Evolutionary conservation across 2,888 invertebrate species (phyloP).

Genomic region (Athalia rosae): DNA sequence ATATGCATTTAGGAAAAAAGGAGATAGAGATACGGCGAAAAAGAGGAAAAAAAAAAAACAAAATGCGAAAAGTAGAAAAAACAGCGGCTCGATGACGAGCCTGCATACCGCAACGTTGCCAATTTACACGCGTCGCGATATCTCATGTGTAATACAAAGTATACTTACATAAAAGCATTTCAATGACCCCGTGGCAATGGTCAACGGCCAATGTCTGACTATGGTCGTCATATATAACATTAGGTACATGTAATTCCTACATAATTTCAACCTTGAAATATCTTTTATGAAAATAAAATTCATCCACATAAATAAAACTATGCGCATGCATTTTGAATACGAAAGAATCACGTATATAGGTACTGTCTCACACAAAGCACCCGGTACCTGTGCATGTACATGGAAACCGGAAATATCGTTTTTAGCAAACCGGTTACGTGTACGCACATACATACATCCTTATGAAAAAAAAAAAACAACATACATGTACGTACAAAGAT

Average conservation of each 20-base stretch:
- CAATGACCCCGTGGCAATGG: constrained; percentile 43
- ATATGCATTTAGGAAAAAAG: background rate
- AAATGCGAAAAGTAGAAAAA: constrained; percentile 19
- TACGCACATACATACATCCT: background rate
- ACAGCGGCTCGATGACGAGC: background rate
- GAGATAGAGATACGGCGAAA: constrained; percentile 33
- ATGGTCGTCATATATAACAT: too few species aligned
- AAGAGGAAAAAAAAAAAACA: background rate
- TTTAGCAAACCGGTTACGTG: background rate
- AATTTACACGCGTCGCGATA: constrained; percentile 32
- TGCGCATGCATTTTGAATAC: background rate
- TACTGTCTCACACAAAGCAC: background rate
- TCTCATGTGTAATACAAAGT: constrained; percentile 4
- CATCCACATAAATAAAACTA: background rate
- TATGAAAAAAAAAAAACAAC: background rate
- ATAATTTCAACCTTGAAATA: too few species aligned
- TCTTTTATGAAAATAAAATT: background rate
- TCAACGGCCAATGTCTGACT: constrained; percentile 38
- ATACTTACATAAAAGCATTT: constrained; percentile 16
- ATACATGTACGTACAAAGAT: background rate
- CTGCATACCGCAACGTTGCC: constrained; percentile 37
- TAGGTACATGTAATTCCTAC: too few species aligned
- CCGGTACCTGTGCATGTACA: background rate
- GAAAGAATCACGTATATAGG: background rate
- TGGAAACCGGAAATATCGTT: background rate